phyloP scores from a whole-genome alignment of 2,888 invertebrate species.

The Eueremaeus valkanovi region DNA sequence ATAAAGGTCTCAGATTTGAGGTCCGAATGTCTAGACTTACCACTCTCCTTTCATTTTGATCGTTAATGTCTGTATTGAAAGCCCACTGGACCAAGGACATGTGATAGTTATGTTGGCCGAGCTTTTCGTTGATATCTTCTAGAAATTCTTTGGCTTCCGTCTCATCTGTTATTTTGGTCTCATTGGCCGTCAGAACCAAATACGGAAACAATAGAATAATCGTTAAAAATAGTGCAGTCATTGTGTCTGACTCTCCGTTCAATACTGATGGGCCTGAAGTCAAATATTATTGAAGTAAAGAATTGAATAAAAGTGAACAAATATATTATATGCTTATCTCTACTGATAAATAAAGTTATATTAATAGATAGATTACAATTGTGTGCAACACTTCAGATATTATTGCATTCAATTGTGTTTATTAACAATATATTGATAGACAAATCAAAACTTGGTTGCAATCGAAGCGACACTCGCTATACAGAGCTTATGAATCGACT shows the following conservation, averaged over 20 bases:
- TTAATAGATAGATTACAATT: conserved; percentile 1
- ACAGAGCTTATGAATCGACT: background rate
- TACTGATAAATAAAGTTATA: background rate
- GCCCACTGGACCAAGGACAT: background rate
- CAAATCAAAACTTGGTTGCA: background rate
- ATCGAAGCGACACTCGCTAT: background rate
- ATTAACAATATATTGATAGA: background rate
- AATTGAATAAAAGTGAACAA: background rate
- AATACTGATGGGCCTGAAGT: background rate
- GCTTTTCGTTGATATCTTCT: background rate
- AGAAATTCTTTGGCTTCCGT: background rate
- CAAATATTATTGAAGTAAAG: background rate
- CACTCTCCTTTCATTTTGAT: background rate
- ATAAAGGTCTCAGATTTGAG: background rate
- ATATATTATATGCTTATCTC: background rate
- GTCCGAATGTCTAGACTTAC: background rate
- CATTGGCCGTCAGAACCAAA: background rate
- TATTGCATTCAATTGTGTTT: background rate
- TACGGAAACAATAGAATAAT: background rate
- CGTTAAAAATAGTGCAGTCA: background rate
- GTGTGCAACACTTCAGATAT: background rate
- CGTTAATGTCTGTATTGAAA: conserved; percentile 18
- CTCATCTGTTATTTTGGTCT: conserved; percentile 20
- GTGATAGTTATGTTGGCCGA: background rate
- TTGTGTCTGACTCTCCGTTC: background rate